phyloP scores from a whole-genome alignment of 2,797 vertebrate species.

The Micromesistius poutassou region DNA sequence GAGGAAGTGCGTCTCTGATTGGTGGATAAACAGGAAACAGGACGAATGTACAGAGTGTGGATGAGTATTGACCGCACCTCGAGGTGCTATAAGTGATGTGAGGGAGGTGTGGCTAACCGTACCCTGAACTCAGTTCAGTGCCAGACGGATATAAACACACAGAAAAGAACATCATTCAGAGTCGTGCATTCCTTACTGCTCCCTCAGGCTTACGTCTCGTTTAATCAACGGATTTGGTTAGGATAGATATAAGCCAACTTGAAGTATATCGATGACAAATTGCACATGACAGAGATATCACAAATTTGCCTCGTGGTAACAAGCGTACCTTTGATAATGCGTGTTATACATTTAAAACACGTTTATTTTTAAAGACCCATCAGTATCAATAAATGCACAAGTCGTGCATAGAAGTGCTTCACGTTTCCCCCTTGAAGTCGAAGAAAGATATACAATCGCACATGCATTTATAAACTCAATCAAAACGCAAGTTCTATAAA shows the following conservation, averaged over 20 bases:
- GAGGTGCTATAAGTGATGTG: conserved; percentile 12
- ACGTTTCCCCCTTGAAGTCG: conserved; percentile 54
- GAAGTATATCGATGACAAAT: conserved; percentile 49
- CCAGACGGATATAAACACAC: background rate
- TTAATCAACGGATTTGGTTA: conserved; percentile 37
- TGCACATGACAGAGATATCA: conserved; percentile 61
- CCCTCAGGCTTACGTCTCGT: background rate
- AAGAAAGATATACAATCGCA: conserved; percentile 60
- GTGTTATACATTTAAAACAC: conserved; percentile 47
- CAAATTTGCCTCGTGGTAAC: conserved; percentile 55
- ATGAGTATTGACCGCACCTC: conserved; percentile 11
- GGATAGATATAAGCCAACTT: conserved; percentile 56
- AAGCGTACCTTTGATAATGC: conserved; percentile 63
- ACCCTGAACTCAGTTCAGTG: conserved; percentile 33
- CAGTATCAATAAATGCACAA: conserved; percentile 55
- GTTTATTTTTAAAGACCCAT: conserved; percentile 40
- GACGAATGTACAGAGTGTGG: conserved; percentile 22
- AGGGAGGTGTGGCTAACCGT: conserved; percentile 16
- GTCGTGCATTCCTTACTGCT: conserved; percentile 9
- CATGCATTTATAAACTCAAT: conserved; percentile 60
- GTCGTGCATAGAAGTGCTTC: conserved; percentile 66
- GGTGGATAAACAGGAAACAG: conserved; percentile 14
- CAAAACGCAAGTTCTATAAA: conserved; percentile 67
- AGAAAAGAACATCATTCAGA: background rate
- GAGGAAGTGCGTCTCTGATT: conserved; percentile 10